Evolutionary conservation across 2,113 vertebrate species (phyloP), one percentile per base, ranked within the genome.

Genomic region (Suricata suricatta): DNA sequence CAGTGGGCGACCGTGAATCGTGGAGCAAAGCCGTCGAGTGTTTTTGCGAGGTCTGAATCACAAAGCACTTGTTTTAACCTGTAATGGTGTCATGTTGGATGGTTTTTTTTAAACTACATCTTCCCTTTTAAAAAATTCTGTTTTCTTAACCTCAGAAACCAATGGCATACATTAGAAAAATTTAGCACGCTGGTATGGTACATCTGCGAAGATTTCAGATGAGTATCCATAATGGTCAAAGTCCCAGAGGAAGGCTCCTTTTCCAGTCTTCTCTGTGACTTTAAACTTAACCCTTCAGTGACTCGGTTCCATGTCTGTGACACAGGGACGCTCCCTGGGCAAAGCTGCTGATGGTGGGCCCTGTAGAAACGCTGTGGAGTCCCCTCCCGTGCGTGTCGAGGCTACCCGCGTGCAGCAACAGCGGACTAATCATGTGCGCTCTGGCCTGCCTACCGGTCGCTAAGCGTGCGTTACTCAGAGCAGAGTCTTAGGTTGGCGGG

Each of bases 41-140:
- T 88, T 82, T 88, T 54, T 90, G 25, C 72, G n/a, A 94, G 38
- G 14, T 71, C 35, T 93, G 76, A 90, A 84, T 95, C 86, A 89
- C 47, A 69, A 91, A 90, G 69, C 68, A 86, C 80, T 96, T 93
- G 38, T 90, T 96, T 83, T 54, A 81, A 83, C 44, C 21, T 80
- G 14, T 86, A 69, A 41, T 16, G 17, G 27, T 10, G 64, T 21
- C 15, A 29, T 94, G 38, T 90, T 95, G 69, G 69, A 74, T 9
- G 11, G 23, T 92, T 71, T 93, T 69, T 88, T 47, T 52, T 54
- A 38, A 87, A 94, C 41, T 85, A 85, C 15, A 60, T 66, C 23
- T 77, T 80, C 74, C 66, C 15, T 88, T 90, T 47, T 35, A 79
- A 90, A 90, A 93, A 90, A 83, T 47, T 77, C 68, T 95, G 15